Evolutionary conservation across 1,140 invertebrate genomes (phyloP).

Genomic region (Platyscapa corneri): DNA sequence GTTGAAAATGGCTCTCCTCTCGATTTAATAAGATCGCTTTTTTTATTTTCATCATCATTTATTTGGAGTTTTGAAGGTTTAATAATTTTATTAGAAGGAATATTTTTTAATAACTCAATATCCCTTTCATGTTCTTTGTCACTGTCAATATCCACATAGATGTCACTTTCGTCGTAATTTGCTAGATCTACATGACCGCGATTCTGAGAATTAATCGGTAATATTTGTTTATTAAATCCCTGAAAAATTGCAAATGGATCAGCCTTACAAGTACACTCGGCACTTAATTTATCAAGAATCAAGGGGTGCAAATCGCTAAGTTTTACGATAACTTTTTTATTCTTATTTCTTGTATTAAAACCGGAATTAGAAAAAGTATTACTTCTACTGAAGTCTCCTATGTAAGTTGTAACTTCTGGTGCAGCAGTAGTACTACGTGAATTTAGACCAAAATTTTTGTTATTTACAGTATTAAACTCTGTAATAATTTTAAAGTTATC

Average conservation of each 20-base stretch:
- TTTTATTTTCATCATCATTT: neutral
- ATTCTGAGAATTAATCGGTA: slow-evolving; percentile 64
- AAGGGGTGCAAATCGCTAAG: slow-evolving; percentile 81
- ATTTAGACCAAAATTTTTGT: neutral
- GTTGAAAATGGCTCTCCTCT: slow-evolving; percentile 42
- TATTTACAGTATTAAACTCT: slow-evolving; percentile 61
- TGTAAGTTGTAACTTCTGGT: slow-evolving; percentile 59
- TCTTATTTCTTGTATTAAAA: slow-evolving; percentile 53
- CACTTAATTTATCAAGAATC: slow-evolving; percentile 81
- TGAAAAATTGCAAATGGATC: slow-evolving; percentile 75
- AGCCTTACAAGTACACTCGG: slow-evolving; percentile 83
- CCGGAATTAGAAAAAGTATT: neutral
- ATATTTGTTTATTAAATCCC: slow-evolving; percentile 59
- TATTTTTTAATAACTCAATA: slow-evolving; percentile 42
- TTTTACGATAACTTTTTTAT: slow-evolving; percentile 78
- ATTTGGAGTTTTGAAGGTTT: slow-evolving; percentile 19
- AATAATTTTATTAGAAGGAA: slow-evolving; percentile 46
- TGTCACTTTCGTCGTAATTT: slow-evolving; percentile 70
- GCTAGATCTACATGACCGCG: slow-evolving; percentile 66
- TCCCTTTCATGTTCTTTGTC: slow-evolving; percentile 54
- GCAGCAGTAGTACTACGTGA: slow-evolving; percentile 44
- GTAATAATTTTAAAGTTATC: slow-evolving; percentile 54
- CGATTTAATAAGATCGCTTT: slow-evolving; percentile 9
- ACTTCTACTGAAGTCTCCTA: slow-evolving; percentile 51
- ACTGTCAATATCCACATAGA: slow-evolving; percentile 69